These are phyloP conservation scores for Andricus quercusramuli DNA, from an alignment of 2,888 invertebrate genomes.

Conservation along the genomic window DNA sequence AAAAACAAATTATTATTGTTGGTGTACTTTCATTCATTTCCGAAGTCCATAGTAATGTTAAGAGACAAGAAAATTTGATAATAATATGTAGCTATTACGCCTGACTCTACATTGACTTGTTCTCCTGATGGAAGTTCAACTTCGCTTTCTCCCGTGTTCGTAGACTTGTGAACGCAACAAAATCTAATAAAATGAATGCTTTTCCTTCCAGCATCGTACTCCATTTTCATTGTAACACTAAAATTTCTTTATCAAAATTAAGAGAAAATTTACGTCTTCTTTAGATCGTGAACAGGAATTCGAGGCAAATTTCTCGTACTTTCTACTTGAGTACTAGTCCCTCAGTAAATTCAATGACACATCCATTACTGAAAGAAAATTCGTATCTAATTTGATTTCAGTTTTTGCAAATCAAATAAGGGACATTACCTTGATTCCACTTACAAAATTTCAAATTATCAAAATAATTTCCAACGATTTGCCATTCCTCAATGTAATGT, in stretches of 20 bases:
- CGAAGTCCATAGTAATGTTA: background rate
- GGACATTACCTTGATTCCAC: background rate
- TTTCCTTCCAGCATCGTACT: background rate
- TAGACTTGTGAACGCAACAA: background rate
- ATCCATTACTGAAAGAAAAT: constrained; percentile 14
- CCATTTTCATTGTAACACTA: background rate
- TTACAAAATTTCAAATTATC: background rate
- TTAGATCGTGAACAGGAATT: background rate
- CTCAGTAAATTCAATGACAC: background rate
- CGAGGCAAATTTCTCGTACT: background rate
- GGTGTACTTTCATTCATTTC: too few species aligned
- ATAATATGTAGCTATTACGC: background rate
- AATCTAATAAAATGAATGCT: background rate
- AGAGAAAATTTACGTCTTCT: background rate
- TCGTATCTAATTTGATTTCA: background rate
- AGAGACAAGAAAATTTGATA: background rate
- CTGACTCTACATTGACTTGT: background rate
- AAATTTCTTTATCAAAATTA: background rate
- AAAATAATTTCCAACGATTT: background rate
- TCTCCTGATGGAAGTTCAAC: background rate
- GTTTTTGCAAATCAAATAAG: background rate
- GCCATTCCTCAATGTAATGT: background rate
- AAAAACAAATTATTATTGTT: too few species aligned
- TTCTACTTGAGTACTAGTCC: background rate
- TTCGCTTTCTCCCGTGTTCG: background rate